Conservation (phyloP, 1,140 invertebrate species). For the Lithobius niger region DNA sequence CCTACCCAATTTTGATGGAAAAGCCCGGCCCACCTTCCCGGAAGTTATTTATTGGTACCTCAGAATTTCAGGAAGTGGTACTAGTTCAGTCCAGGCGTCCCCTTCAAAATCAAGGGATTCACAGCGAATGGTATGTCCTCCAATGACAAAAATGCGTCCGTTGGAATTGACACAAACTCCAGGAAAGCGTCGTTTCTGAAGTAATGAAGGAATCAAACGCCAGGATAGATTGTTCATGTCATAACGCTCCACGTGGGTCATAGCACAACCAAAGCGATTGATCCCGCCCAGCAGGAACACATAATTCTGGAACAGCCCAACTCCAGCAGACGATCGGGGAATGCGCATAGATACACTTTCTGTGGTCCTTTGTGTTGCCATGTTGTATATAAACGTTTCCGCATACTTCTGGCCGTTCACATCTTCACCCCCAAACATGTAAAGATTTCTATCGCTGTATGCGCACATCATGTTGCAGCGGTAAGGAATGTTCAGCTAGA, state of each 20-base stretch:
- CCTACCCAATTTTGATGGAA: too few relatives aligned
- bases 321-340: neutral
- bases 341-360: neutral
- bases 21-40: too few relatives aligned
- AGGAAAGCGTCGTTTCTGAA: neutral
- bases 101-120: neutral
- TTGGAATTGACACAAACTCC: neutral
- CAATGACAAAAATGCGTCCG: neutral
- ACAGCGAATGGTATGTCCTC: neutral
- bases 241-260: neutral
- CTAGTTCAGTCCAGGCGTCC: neutral
- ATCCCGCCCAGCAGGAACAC: neutral
- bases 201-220: neutral
- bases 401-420: neutral
- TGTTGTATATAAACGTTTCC: neutral
- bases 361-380: neutral
- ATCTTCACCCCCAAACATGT: neutral
- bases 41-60: neutral
- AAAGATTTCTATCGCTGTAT: neutral
- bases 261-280: neutral
- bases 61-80: neutral
- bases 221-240: neutral
- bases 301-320: neutral
- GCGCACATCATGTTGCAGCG: too few relatives aligned
- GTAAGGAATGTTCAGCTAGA: too few relatives aligned